Percentiles rank a stretch among this genome's conserved stretches.
Evolutionary conservation across 2,888 invertebrate species (phyloP).

Genomic region (Tenthredo mesomela): DNA sequence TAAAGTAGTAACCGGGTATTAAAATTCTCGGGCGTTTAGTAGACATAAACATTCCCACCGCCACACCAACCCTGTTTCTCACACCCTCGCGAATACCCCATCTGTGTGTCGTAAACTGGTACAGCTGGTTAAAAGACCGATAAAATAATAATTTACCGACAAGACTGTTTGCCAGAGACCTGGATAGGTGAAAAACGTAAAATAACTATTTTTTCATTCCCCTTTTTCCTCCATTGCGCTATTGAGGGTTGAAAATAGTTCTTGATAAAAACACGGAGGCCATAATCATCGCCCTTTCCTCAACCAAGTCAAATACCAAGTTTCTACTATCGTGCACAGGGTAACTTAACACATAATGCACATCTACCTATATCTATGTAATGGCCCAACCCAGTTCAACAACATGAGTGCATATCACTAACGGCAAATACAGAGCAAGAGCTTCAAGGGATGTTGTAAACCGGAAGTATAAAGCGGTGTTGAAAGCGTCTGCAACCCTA

Average conservation of each 20-base stretch:
- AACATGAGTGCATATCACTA: constrained; percentile 10
- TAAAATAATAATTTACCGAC: constrained; percentile 36
- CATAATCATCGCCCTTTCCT: constrained; percentile 20
- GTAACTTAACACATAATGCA: neutral
- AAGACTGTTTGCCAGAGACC: neutral
- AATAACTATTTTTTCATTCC: neutral
- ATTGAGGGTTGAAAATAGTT: neutral
- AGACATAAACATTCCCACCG: constrained; percentile 21
- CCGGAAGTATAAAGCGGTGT: constrained; percentile 27
- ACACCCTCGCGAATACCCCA: neutral
- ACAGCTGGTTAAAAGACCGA: constrained; percentile 17
- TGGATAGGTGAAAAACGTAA: neutral
- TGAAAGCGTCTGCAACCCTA: constrained; percentile 15
- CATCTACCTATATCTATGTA: neutral
- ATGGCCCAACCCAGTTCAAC: constrained; percentile 10
- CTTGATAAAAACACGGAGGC: neutral
- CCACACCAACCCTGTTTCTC: neutral
- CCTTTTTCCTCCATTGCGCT: neutral
- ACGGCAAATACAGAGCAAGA: neutral
- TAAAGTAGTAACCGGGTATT: constrained; percentile 12
- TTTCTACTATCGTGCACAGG: neutral
- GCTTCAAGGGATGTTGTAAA: constrained; percentile 14
- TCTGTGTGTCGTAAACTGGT: constrained; percentile 30
- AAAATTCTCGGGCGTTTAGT: constrained; percentile 30
- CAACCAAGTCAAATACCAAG: constrained; percentile 1